Conservation (phyloP, 2,888 invertebrate genomes). For the Dryococelus australis region DNA sequence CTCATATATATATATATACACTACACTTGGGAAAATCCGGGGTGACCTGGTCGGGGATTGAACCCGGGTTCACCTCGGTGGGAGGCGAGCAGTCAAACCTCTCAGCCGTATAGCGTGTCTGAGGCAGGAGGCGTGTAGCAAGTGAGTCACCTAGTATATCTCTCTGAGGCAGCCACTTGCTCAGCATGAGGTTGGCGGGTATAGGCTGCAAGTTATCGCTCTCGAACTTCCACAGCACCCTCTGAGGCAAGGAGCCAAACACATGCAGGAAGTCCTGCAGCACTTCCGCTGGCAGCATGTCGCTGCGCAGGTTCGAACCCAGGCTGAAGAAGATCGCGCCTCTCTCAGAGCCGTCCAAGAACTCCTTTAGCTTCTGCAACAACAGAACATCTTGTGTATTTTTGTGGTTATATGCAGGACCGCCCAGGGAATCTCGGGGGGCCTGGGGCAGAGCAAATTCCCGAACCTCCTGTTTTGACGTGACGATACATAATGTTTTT, state of each 20-base stretch:
- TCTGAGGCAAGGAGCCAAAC: constrained; percentile 45
- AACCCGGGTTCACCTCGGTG: too few species aligned
- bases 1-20: too few species aligned
- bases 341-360: constrained; percentile 60
- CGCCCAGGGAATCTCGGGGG: too few species aligned
- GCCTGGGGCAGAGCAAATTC: too few species aligned
- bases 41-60: too few species aligned
- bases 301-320: constrained; percentile 52
- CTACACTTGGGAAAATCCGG: too few species aligned
- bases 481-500: too few species aligned
- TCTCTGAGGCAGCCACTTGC: constrained; percentile 38
- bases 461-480: too few species aligned
- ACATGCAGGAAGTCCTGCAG: neutral
- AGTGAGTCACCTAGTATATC: constrained; percentile 35
- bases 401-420: neutral
- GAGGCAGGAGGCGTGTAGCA: too few species aligned
- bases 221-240: constrained; percentile 57
- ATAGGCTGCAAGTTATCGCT: constrained; percentile 43
- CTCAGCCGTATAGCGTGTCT: too few species aligned
- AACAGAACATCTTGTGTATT: neutral
- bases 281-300: constrained; percentile 37
- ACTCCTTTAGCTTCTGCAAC: constrained; percentile 58
- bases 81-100: too few species aligned
- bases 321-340: constrained; percentile 58
- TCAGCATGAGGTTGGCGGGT: constrained; percentile 34